Evolutionary conservation across 2,797 vertebrate species (phyloP).

Genomic region (Siniperca scherzeri): DNA sequence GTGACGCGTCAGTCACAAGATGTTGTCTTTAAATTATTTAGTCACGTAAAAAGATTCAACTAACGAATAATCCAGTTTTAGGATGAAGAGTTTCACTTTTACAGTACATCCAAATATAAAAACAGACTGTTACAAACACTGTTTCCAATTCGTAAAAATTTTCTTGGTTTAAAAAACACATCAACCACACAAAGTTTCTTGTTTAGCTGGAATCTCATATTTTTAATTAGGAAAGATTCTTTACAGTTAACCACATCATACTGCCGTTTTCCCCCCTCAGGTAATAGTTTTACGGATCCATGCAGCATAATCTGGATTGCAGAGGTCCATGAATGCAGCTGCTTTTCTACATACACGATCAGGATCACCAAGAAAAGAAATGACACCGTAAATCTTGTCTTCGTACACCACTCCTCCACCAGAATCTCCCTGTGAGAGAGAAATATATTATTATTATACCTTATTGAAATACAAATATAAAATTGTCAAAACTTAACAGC

Average conservation of each 20-base stretch:
- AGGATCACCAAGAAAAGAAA: background rate
- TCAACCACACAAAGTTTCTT: background rate
- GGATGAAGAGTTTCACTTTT: background rate
- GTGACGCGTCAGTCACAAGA: too few relatives aligned
- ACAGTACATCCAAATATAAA: background rate
- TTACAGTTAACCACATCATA: too few relatives aligned
- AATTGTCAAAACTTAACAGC: background rate
- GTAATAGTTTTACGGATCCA: slow-evolving; percentile 7
- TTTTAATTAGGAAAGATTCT: background rate
- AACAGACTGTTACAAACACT: background rate
- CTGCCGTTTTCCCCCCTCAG: background rate
- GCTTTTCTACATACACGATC: rapidly evolving
- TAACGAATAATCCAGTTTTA: too few relatives aligned
- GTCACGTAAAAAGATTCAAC: too few relatives aligned
- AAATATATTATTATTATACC: background rate
- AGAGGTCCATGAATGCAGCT: slow-evolving; percentile 27
- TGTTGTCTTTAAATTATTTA: too few relatives aligned
- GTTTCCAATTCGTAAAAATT: background rate
- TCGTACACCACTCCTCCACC: slow-evolving; percentile 35
- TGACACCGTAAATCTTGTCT: slow-evolving; percentile 13
- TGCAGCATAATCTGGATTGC: background rate
- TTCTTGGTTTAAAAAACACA: background rate
- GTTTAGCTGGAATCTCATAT: background rate
- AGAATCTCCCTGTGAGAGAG: slow-evolving; percentile 44
- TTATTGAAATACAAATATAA: background rate